These are phyloP conservation scores for Noctua janthe DNA, from an alignment of 2,888 invertebrate genomes.

Conservation along the genomic window DNA sequence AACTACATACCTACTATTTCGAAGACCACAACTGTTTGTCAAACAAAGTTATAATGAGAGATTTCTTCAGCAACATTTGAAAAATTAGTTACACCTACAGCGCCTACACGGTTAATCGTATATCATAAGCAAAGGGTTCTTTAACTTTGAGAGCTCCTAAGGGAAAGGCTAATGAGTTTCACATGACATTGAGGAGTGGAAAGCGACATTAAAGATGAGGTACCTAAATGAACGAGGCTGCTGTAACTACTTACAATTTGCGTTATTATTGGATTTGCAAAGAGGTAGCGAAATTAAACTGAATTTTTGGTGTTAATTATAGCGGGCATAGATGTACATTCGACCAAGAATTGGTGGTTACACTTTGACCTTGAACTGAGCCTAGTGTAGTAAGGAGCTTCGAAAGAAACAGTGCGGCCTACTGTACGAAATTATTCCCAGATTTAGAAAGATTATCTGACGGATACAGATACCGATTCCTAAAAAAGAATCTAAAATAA, in stretches of 20 bases:
- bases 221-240: not conserved
- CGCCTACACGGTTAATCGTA: not conserved
- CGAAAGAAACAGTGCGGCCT: not conserved
- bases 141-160: slow-evolving; percentile 5
- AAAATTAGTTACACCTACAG: not conserved
- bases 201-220: slow-evolving; percentile 5
- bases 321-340: not conserved
- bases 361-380: not conserved
- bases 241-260: not conserved
- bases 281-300: not conserved
- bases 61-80: not conserved
- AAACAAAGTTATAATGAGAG: not conserved
- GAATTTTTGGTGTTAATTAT: not conserved
- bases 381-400: not conserved
- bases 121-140: slow-evolving; percentile 5
- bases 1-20: not conserved
- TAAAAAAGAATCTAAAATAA: slow-evolving; percentile 41
- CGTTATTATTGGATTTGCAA: slow-evolving; percentile 1
- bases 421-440: not conserved
- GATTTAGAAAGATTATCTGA: slow-evolving; percentile 13
- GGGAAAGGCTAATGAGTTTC: slow-evolving; percentile 22
- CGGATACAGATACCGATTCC: slow-evolving; percentile 10
- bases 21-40: not conserved
- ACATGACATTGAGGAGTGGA: slow-evolving; percentile 2
- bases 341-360: not conserved